Evolutionary conservation across 1,140 invertebrate genomes (phyloP), one percentile per base, ranked within the genome.

Genomic region (Drosophila kanapiae): DNA sequence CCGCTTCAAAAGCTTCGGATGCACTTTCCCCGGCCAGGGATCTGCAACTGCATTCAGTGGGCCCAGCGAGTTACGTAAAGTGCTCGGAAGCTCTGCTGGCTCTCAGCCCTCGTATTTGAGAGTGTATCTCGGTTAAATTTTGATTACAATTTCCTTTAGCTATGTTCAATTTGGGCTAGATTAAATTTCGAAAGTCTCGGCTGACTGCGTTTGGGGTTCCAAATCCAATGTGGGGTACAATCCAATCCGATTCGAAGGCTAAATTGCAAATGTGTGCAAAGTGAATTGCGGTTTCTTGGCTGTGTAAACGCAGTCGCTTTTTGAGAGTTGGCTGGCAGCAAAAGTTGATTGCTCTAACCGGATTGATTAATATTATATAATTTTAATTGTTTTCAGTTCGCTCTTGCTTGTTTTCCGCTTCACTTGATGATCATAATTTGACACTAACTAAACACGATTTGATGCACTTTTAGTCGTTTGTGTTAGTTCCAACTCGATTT

Each of bases 351-450:
- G 63, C 57, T 77, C 40, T 59, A 53, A 76, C 72, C 64, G 54
- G 67, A 65, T 16, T 23, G 23, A 23, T 77, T 71, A n/a, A n/a
- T n/a, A 62, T 82, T 82, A 82, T 82, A 58, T 78, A 69, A 82
- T 74, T 47, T 62, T 18, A 48, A 76, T 53, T 72, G 69, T 82
- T 69, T 70, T 80, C 16, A 51, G 70, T 59, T 61, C 49, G 29
- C 37, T 57, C 37, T 64, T 54, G 16, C 40, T 37, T 37, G 27
- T n/a, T 31, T 56, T 51, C 29, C 31, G 38, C 43, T 64, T 82
- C 62, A 78, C 69, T 82, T 82, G 61, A 82, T 78, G 49, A 82
- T 82, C 80, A 75, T 82, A 57, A 27, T 82, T 82, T 67, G 56
- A 33, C 75, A 82, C 80, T 72, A 59, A 82, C 80, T 72, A 59